Conservation (phyloP, 2,113 vertebrate genomes). For the Burhinus oedicnemus region DNA sequence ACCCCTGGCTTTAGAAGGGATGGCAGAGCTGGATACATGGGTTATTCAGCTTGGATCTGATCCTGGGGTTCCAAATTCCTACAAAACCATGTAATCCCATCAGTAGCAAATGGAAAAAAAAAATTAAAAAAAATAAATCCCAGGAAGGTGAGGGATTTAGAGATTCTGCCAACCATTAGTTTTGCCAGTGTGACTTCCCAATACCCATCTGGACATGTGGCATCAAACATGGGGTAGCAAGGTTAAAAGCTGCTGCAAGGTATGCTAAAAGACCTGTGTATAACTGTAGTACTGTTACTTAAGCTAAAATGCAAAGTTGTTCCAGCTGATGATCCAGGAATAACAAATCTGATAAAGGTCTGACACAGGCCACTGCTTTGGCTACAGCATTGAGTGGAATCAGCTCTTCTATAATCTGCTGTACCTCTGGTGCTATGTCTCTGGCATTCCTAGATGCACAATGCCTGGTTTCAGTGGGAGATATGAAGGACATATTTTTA, state of each 20-base stretch:
- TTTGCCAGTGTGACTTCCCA: not conserved
- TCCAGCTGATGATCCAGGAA: not conserved
- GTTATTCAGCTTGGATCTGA: not conserved
- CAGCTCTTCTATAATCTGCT: not conserved
- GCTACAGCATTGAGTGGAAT: not conserved
- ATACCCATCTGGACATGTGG: not conserved
- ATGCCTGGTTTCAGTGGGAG: not conserved
- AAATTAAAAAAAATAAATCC: not conserved
- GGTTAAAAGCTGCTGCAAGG: not conserved
- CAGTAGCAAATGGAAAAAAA: not conserved
- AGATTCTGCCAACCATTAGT: not conserved
- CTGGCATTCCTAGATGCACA: not conserved
- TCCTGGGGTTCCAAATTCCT: not conserved
- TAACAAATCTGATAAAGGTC: not conserved
- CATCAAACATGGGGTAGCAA: not conserved
- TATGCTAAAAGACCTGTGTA: not conserved
- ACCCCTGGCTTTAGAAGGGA: not conserved
- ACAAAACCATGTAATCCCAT: not conserved
- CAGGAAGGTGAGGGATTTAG: not conserved
- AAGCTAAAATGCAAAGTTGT: not conserved
- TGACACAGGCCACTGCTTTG: not conserved
- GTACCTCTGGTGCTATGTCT: rapidly evolving
- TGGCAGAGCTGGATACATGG: not conserved
- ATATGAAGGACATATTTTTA: not conserved
- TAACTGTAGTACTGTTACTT: not conserved